Evolutionary conservation across 2,888 invertebrate genomes (phyloP).

Genomic region (Myathropa florea): DNA sequence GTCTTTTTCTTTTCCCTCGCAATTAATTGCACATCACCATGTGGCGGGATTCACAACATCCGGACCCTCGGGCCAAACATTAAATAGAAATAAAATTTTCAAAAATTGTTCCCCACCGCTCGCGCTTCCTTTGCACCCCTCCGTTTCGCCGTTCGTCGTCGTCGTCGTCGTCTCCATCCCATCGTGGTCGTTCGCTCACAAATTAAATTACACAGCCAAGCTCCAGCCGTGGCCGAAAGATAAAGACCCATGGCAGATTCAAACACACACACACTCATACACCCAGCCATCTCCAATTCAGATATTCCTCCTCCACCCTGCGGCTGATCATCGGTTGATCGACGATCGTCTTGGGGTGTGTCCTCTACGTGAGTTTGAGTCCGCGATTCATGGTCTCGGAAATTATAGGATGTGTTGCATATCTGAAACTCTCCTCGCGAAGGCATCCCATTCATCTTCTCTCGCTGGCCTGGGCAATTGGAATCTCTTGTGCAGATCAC

Average conservation of each 20-base stretch:
- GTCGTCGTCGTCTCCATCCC: too few species aligned
- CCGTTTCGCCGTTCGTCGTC: too few species aligned
- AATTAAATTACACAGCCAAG: constrained; percentile 59
- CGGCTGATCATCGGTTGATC: not conserved
- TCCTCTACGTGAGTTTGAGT: constrained; percentile 21
- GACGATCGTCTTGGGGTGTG: constrained; percentile 40
- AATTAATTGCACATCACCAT: constrained; percentile 60
- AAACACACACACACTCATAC: too few species aligned
- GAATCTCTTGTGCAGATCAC: constrained; percentile 36
- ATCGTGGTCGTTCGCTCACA: not conserved
- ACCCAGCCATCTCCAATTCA: constrained; percentile 14
- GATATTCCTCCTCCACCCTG: not conserved
- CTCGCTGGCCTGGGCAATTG: constrained; percentile 5
- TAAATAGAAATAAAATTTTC: constrained; percentile 64
- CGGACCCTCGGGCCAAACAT: constrained; percentile 57
- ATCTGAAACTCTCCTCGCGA: not conserved
- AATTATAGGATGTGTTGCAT: constrained; percentile 51
- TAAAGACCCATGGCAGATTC: not conserved
- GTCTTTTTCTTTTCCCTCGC: not conserved
- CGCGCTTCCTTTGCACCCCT: too few species aligned
- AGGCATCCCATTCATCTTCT: constrained; percentile 62
- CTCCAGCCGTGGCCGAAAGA: not conserved
- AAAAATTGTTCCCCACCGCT: constrained; percentile 16
- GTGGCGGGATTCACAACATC: constrained; percentile 50
- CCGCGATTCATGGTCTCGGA: constrained; percentile 46